Evolutionary conservation across 1,140 invertebrate genomes (phyloP).

Genomic region (Atta colombica): DNA sequence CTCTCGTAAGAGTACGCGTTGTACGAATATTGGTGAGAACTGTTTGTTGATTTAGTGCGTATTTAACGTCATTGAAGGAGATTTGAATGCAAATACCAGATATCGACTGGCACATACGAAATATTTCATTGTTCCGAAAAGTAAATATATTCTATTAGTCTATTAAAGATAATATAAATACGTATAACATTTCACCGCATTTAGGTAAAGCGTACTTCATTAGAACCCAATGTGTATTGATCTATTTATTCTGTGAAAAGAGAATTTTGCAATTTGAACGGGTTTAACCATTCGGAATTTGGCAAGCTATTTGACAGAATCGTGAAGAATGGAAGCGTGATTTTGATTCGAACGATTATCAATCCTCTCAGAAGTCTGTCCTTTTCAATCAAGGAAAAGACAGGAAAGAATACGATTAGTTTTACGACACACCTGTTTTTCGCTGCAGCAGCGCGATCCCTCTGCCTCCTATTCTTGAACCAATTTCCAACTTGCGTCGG

Average conservation of each 20-base stretch:
- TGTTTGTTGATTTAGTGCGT: slow-evolving; percentile 8
- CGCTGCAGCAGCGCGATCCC: slow-evolving; percentile 99
- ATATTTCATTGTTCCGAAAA: slow-evolving; percentile 20
- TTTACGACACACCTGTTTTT: slow-evolving; percentile 95
- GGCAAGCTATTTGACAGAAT: slow-evolving; percentile 4
- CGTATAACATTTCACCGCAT: not conserved
- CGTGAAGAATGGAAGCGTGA: not conserved
- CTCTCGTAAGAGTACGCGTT: not conserved
- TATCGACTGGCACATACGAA: not conserved
- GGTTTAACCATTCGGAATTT: not conserved
- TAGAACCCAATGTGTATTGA: not conserved
- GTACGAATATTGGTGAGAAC: not conserved
- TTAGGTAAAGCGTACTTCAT: not conserved
- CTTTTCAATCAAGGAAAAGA: not conserved
- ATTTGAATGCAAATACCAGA: not conserved
- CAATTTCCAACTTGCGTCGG: slow-evolving; percentile 99
- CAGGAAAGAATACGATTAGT: not conserved
- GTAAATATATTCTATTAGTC: not conserved
- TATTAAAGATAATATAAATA: not conserved
- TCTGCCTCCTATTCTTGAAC: slow-evolving; percentile 99
- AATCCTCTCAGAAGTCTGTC: not conserved
- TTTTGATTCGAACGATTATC: not conserved
- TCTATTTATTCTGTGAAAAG: not conserved
- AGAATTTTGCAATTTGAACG: not conserved
- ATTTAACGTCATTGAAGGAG: slow-evolving; percentile 21